Percentiles rank a stretch among this genome's conserved stretches.
These are phyloP conservation scores for Macrosiphum euphorbiae DNA, from an alignment of 2,888 invertebrate species.

Conservation along the genomic window DNA sequence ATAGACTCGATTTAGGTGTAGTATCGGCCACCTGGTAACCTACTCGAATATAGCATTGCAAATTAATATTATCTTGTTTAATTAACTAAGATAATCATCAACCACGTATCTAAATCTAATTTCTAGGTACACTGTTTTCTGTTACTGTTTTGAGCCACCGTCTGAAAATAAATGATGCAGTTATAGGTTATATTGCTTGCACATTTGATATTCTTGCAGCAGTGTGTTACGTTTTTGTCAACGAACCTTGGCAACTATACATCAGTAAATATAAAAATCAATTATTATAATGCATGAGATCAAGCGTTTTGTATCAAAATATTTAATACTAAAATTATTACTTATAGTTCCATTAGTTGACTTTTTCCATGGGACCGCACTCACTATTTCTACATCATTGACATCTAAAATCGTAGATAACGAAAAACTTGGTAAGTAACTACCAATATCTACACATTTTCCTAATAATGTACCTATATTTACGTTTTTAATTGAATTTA, in stretches of 20 bases:
- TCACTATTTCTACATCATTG: slow-evolving; percentile 58
- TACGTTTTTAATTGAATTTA: background rate
- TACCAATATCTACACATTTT: background rate
- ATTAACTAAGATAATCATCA: background rate
- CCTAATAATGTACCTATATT: background rate
- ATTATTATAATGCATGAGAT: background rate
- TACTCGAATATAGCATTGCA: background rate
- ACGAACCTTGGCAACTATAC: slow-evolving; percentile 66
- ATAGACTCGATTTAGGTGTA: background rate
- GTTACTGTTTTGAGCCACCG: slow-evolving; percentile 66
- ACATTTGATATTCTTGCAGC: slow-evolving; percentile 65
- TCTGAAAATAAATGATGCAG: slow-evolving; percentile 67
- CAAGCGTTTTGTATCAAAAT: background rate
- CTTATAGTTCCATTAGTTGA: slow-evolving; percentile 62
- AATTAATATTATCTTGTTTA: background rate
- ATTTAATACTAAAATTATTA: background rate
- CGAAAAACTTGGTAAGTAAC: slow-evolving; percentile 60
- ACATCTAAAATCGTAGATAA: slow-evolving; percentile 60
- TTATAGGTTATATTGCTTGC: slow-evolving; percentile 67
- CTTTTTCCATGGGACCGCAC: slow-evolving; percentile 63
- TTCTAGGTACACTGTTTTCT: slow-evolving; percentile 67
- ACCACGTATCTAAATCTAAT: background rate
- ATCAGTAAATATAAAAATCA: slow-evolving; percentile 65
- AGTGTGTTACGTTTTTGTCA: slow-evolving; percentile 64
- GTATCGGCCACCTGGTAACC: background rate